Conservation (phyloP, 2,797 vertebrate genomes). For the Pseudocheirus occidentalis region DNA sequence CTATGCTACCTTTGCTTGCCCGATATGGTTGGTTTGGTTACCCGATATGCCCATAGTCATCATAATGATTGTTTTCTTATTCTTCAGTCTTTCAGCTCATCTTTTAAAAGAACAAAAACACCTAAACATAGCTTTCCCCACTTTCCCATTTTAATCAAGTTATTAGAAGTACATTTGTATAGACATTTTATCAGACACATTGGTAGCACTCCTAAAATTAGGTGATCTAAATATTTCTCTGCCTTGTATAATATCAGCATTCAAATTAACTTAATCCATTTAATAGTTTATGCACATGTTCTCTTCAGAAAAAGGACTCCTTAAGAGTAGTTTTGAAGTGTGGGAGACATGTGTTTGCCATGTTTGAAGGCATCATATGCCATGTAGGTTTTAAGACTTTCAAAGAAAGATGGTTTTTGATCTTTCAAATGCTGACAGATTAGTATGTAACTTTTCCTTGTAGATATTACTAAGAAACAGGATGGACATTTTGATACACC, state of each 20-base stretch:
- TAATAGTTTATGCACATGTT: conserved; percentile 38
- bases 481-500: conserved; percentile 95
- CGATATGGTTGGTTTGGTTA: too few relatives aligned
- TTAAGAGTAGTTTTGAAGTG: conserved; percentile 51
- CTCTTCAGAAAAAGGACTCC: conserved; percentile 29
- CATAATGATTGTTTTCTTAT: conserved; percentile 18
- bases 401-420: conserved; percentile 61
- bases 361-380: conserved; percentile 66
- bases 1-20: conserved; percentile 33
- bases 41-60: conserved; percentile 43
- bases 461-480: conserved; percentile 95
- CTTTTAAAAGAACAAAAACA: conserved; percentile 32
- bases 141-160: conserved; percentile 56
- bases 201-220: conserved; percentile 41
- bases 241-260: conserved; percentile 27
- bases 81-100: conserved; percentile 42
- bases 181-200: conserved; percentile 52
- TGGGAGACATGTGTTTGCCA: conserved; percentile 66
- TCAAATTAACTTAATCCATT: conserved; percentile 18
- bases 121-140: conserved; percentile 44
- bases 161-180: conserved; percentile 42
- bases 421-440: conserved; percentile 71
- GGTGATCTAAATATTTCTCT: conserved; percentile 22
- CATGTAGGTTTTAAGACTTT: conserved; percentile 69
- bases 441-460: conserved; percentile 74